These are phyloP conservation scores for Harmothoe impar DNA, from an alignment of 2,888 invertebrate genomes.

Conservation along the genomic window DNA sequence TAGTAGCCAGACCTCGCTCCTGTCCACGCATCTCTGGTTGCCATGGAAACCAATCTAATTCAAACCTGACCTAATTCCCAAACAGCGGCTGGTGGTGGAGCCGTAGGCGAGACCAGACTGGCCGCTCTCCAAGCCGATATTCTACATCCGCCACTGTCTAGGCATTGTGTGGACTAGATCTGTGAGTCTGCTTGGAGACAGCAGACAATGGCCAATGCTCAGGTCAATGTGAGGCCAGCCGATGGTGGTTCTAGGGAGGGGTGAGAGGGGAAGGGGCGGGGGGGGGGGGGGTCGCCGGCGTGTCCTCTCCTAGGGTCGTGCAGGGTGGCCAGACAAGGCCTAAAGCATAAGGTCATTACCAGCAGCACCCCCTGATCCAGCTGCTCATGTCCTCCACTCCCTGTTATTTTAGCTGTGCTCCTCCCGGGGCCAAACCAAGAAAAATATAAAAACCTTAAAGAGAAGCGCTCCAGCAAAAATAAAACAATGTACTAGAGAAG, in stretches of 20 bases:
- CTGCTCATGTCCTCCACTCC: background rate
- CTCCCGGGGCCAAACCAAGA: no score
- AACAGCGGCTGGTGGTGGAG: background rate
- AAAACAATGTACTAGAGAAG: no score
- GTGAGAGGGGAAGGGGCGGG: background rate
- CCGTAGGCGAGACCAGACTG: background rate
- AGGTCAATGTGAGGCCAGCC: slow-evolving; percentile 5
- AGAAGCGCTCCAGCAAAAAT: no score
- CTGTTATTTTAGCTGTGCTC: no score
- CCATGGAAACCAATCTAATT: slow-evolving; percentile 52
- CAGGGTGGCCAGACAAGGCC: background rate
- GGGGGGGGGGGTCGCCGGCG: background rate
- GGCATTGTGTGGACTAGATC: background rate
- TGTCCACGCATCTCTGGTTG: slow-evolving; percentile 42
- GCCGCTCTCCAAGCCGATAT: background rate
- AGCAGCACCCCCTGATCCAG: background rate
- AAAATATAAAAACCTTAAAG: no score
- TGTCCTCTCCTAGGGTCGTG: background rate
- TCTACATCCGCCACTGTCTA: background rate
- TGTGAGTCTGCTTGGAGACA: background rate
- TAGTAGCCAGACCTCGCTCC: slow-evolving; percentile 23
- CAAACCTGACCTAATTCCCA: slow-evolving; percentile 44
- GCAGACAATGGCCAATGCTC: slow-evolving; percentile 22
- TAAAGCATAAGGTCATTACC: slow-evolving; percentile 11
- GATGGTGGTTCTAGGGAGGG: no score